These are phyloP conservation scores for Meandrusa payeni DNA, from an alignment of 2,888 invertebrate species.

Conservation along the genomic window DNA sequence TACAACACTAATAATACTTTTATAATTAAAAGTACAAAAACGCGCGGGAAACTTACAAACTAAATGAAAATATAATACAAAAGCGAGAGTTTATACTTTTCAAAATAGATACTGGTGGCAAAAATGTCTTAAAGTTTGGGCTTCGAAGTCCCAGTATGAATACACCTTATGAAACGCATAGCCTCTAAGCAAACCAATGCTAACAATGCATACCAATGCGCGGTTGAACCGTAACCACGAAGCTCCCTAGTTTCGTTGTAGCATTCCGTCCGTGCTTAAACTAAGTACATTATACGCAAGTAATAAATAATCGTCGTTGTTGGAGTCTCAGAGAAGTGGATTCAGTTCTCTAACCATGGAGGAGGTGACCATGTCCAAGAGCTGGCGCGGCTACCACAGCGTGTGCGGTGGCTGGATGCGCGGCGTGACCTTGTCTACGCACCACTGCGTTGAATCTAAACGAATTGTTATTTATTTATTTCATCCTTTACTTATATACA, in stretches of 20 bases:
- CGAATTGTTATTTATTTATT: no score
- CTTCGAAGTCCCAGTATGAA: slow-evolving; percentile 52
- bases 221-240: slow-evolving; percentile 41
- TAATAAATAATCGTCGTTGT: slow-evolving; percentile 62
- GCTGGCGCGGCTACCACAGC: slow-evolving; percentile 56
- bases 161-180: slow-evolving; percentile 71
- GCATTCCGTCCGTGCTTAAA: slow-evolving; percentile 63
- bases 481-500: no score
- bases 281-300: slow-evolving; percentile 44
- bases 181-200: slow-evolving; percentile 38
- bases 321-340: slow-evolving; percentile 27
- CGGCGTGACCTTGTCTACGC: slow-evolving; percentile 78
- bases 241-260: slow-evolving; percentile 44
- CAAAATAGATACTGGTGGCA: slow-evolving; percentile 31
- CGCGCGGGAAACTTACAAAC: slow-evolving; percentile 55
- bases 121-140: slow-evolving; percentile 49
- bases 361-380: slow-evolving; percentile 54
- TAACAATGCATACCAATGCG: slow-evolving; percentile 18
- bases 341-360: slow-evolving; percentile 48
- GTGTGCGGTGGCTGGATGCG: slow-evolving; percentile 66
- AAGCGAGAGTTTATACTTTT: slow-evolving; percentile 38
- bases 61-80: slow-evolving; percentile 75
- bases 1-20: slow-evolving; percentile 31
- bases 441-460: slow-evolving; percentile 82
- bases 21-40: slow-evolving; percentile 43